Evolutionary conservation across 2,113 vertebrate genomes (phyloP).

Genomic region (Periophthalmodon schlosseri): DNA sequence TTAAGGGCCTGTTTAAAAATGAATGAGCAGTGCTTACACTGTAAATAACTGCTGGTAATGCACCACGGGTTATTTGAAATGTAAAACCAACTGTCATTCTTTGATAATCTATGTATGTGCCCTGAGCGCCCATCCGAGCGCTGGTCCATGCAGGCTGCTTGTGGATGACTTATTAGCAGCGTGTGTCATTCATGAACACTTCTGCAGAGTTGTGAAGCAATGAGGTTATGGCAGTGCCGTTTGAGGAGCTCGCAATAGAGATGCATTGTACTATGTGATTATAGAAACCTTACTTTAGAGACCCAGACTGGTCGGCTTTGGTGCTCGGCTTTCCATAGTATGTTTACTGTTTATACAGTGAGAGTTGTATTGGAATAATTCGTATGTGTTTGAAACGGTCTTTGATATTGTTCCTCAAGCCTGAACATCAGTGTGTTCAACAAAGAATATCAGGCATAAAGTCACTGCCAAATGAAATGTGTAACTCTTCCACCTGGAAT

Average conservation of each 20-base stretch:
- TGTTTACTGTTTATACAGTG: too few species aligned
- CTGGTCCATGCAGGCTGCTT: constrained; percentile 49
- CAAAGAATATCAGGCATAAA: neutral
- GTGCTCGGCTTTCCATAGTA: too few species aligned
- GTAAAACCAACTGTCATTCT: constrained; percentile 76
- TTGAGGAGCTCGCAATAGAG: constrained; percentile 28
- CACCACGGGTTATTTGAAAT: constrained; percentile 77
- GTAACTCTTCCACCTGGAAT: neutral
- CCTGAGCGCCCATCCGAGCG: constrained; percentile 48
- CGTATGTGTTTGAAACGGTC: too few species aligned
- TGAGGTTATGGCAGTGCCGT: constrained; percentile 11
- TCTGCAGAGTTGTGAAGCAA: constrained; percentile 34
- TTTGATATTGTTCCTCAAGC: too few species aligned
- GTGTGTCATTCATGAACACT: constrained; percentile 32
- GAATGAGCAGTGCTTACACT: constrained; percentile 74
- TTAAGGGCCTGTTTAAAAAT: constrained; percentile 78
- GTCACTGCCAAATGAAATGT: neutral
- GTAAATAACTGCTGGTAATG: constrained; percentile 79
- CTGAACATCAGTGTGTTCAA: neutral
- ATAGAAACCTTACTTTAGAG: constrained; percentile 30
- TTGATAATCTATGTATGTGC: constrained; percentile 76
- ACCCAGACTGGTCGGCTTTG: constrained; percentile 20
- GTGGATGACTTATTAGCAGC: constrained; percentile 60
- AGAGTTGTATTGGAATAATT: too few species aligned
- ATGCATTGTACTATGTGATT: constrained; percentile 27